Evolutionary conservation across 2,888 invertebrate species (phyloP).

Genomic region (Ornithoptera alexandrae): DNA sequence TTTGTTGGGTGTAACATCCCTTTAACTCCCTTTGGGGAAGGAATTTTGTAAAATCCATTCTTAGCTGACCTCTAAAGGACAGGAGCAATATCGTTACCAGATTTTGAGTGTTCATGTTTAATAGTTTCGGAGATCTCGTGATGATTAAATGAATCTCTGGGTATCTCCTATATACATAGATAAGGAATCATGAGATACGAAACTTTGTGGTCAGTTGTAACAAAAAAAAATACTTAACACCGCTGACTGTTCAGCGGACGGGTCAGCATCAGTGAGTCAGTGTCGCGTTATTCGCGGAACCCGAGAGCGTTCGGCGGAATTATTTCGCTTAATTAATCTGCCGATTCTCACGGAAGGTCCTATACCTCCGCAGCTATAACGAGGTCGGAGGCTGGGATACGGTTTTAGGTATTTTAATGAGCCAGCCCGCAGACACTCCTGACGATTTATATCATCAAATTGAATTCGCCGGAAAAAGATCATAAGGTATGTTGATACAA

Average conservation of each 20-base stretch:
- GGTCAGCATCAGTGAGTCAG: constrained; percentile 17
- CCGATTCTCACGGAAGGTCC: constrained; percentile 57
- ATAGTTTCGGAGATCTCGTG: too few relatives aligned
- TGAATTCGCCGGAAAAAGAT: constrained; percentile 3
- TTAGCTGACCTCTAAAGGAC: too few relatives aligned
- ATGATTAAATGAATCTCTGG: too few relatives aligned
- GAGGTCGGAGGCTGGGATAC: constrained; percentile 47
- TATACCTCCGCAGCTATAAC: constrained; percentile 46
- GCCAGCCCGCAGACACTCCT: constrained; percentile 38
- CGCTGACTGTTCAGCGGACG: not conserved
- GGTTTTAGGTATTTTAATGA: constrained; percentile 71
- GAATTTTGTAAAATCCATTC: too few relatives aligned
- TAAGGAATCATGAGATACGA: too few relatives aligned
- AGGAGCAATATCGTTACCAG: too few relatives aligned
- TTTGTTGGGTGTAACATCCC: too few relatives aligned
- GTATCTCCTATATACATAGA: too few relatives aligned
- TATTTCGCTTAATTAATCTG: constrained; percentile 55
- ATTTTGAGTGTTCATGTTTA: too few relatives aligned
- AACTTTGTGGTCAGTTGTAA: not conserved
- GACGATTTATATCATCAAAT: constrained; percentile 14
- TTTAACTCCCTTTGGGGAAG: too few relatives aligned
- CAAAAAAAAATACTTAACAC: not conserved
- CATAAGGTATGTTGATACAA: not conserved
- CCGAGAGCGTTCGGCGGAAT: constrained; percentile 36
- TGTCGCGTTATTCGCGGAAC: constrained; percentile 19